These are phyloP conservation scores for Macrophya alboannulata DNA, from an alignment of 2,888 invertebrate genomes.

Conservation along the genomic window DNA sequence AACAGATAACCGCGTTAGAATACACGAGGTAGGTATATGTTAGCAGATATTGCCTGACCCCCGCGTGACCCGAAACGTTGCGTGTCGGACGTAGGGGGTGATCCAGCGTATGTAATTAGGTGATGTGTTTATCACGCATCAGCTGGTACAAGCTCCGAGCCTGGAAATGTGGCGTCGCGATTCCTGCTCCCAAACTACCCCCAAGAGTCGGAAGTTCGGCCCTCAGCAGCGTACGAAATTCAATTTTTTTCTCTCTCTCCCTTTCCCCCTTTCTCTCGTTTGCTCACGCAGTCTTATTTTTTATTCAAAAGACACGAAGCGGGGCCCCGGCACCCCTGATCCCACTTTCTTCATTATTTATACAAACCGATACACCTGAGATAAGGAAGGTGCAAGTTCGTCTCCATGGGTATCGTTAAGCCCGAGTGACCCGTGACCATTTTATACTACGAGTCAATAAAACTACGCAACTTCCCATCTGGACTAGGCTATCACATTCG, in stretches of 20 bases:
- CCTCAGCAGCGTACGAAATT: constrained; percentile 1
- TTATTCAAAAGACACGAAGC: constrained; percentile 8
- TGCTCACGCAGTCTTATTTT: constrained; percentile 25
- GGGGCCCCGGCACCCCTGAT: neutral
- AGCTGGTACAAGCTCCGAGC: constrained; percentile 61
- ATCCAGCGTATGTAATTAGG: constrained; percentile 77
- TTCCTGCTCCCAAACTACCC: neutral
- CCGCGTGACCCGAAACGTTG: constrained; percentile 60
- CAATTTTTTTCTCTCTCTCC: neutral
- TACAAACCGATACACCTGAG: constrained; percentile 28
- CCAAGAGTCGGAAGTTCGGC: neutral
- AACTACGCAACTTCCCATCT: constrained; percentile 58
- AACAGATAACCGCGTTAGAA: constrained; percentile 22
- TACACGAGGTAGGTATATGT: neutral
- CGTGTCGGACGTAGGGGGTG: constrained; percentile 68
- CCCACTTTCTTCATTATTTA: constrained; percentile 19
- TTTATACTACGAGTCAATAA: constrained; percentile 36
- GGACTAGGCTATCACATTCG: neutral
- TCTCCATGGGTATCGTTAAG: constrained; percentile 3
- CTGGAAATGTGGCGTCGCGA: constrained; percentile 22
- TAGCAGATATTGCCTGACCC: constrained; percentile 43
- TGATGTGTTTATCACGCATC: constrained; percentile 77
- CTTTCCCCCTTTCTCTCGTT: neutral
- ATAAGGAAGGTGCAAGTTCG: constrained; percentile 9
- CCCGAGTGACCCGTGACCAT: constrained; percentile 55